Conservation (phyloP, 2,888 invertebrate genomes). For the Oscheius sp. region DNA sequence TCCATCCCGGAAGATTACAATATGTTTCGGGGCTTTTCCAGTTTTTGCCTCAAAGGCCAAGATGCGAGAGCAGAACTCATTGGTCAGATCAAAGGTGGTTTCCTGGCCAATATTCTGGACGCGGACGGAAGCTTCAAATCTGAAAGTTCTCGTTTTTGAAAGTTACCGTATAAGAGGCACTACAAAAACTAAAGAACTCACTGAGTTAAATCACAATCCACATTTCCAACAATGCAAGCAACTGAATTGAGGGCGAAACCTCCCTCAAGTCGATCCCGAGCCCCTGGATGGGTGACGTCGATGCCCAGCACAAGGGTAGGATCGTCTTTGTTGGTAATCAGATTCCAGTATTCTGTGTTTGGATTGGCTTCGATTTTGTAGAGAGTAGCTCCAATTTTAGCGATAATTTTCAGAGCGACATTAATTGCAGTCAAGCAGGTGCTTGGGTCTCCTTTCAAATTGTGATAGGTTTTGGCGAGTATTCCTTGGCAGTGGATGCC, state of each 20-base stretch:
- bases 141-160: no score
- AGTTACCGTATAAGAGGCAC: no score
- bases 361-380: slow-evolving; percentile 1
- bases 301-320: slow-evolving; percentile 83
- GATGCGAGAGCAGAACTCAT: slow-evolving; percentile 2
- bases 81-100: neutral
- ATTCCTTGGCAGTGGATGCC: slow-evolving; percentile 21
- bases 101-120: slow-evolving; percentile 3
- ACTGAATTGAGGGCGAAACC: slow-evolving; percentile 55
- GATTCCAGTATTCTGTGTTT: slow-evolving; percentile 24
- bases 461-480: neutral
- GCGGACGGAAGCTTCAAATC: neutral
- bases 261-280: slow-evolving; percentile 75
- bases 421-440: slow-evolving; percentile 12
- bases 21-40: slow-evolving; percentile 22
- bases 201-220: slow-evolving; percentile 58
- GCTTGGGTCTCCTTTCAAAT: neutral
- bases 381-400: slow-evolving; percentile 34
- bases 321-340: slow-evolving; percentile 43
- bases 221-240: slow-evolving; percentile 74
- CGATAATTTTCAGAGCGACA: slow-evolving; percentile 34
- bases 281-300: slow-evolving; percentile 89
- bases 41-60: slow-evolving; percentile 4
- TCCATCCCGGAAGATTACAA: slow-evolving; percentile 40
- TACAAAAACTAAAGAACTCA: no score